Conservation (phyloP, 1,140 invertebrate species). For the Archivesica marissinica region DNA sequence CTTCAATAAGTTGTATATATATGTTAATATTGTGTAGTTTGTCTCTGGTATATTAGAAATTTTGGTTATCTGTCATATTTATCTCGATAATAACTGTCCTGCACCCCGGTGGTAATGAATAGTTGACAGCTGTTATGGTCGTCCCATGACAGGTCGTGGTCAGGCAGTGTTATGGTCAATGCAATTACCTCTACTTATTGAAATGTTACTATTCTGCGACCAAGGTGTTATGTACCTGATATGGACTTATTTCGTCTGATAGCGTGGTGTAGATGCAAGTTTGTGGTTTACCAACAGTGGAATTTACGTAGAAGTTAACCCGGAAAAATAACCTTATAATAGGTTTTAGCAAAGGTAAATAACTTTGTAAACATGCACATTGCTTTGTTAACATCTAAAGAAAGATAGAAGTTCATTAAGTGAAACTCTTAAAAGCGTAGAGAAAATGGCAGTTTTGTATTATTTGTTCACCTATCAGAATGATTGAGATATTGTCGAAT, state of each 20-base stretch:
- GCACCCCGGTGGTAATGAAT: neutral
- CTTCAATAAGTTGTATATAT: no score
- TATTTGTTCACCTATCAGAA: no score
- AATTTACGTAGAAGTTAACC: slow-evolving; percentile 26
- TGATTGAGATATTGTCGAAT: no score
- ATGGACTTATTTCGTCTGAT: slow-evolving; percentile 15
- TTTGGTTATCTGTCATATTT: slow-evolving; percentile 12
- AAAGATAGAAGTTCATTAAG: neutral
- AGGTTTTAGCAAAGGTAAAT: slow-evolving; percentile 23
- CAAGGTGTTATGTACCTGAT: slow-evolving; percentile 24
- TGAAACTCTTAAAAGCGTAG: neutral
- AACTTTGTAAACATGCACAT: neutral
- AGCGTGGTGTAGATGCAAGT: neutral
- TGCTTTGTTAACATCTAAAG: neutral
- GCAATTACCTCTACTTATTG: slow-evolving; percentile 15
- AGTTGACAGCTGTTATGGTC: neutral
- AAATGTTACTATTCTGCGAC: slow-evolving; percentile 11
- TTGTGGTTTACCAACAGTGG: slow-evolving; percentile 22
- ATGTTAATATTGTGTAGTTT: no score
- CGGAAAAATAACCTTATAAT: slow-evolving; percentile 12
- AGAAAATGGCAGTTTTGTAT: no score
- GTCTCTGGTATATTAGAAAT: no score
- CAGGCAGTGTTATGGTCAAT: slow-evolving; percentile 16
- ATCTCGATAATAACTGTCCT: slow-evolving; percentile 5
- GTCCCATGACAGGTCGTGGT: neutral